These are phyloP conservation scores for Delichon dasypus DNA, from an alignment of 2,797 vertebrate genomes.

Conservation along the genomic window DNA sequence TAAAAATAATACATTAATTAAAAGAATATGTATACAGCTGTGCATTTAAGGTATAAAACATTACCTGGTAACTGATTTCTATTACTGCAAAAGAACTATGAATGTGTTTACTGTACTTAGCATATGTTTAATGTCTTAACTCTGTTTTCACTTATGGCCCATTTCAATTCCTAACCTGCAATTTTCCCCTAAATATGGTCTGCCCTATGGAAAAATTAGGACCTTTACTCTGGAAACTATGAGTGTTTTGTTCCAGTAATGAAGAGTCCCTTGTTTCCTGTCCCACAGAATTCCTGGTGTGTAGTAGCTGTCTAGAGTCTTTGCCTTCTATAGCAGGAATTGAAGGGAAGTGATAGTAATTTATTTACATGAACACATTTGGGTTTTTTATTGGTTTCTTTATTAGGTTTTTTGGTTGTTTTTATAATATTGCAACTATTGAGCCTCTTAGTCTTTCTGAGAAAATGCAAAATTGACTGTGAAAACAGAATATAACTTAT, in stretches of 20 bases:
- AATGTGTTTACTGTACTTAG: not conserved
- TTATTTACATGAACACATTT: not conserved
- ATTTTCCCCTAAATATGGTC: constrained; percentile 14
- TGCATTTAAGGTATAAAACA: not conserved
- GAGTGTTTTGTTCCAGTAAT: constrained; percentile 36
- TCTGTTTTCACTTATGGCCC: constrained; percentile 19
- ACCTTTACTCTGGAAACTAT: constrained; percentile 25
- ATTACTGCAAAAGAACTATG: not conserved
- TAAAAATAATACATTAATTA: not conserved
- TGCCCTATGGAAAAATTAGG: constrained; percentile 15
- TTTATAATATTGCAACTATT: not conserved
- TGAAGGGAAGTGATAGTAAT: not conserved
- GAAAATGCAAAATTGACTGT: constrained; percentile 37
- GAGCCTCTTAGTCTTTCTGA: constrained; percentile 50
- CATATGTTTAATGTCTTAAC: constrained; percentile 26
- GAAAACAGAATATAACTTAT: constrained; percentile 59
- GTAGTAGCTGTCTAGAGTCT: not conserved
- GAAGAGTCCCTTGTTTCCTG: constrained; percentile 11
- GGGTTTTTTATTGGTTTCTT: not conserved
- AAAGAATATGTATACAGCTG: not conserved
- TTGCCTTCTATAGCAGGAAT: not conserved
- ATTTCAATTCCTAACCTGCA: not conserved
- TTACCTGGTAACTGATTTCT: not conserved
- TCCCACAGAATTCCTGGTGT: not conserved
- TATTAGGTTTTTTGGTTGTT: not conserved